Base-by-base conservation (phyloP, 2,888 invertebrate genomes). In the Dromius quadrimaculatus region DNA sequence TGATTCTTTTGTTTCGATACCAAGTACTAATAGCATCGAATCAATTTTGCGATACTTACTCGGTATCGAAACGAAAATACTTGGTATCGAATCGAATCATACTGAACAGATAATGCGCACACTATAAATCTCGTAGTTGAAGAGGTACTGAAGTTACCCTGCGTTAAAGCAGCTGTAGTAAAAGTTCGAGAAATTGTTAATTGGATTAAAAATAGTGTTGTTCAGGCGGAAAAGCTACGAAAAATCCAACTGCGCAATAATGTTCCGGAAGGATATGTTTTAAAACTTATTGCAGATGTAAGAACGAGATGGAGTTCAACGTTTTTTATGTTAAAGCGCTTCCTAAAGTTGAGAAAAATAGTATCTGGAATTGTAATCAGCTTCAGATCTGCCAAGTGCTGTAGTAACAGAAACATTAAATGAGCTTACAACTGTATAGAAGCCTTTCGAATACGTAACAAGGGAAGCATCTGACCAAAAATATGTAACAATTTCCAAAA, bases 281-380 rank as follows among this genome's bases (percentile, higher is more conserved):
- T 41, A 13, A 41, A 41, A 41, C 41, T 41, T 4, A 41, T 41
- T 41, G 2, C 4, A 41, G 41, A 41, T 41, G 41, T 41, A n/a
- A n/a, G n/a, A 41, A 41, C 41, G 4, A 3, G 41, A n/a, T 41
- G 41, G 41, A 41, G n/a, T 13, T 41, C 41, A 41, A 41, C 4
- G n/a, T 32, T 8, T 32, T 32, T 8, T 8, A 32, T 32, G 32
- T 8, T 32, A 8, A 8, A 32, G 8, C 5, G 41, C 3, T 41
- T 41, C 41, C 4, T 41, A 41, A 41, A 28, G 28, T 28, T 28
- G 8, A 8, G 4, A 28, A 3, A 3, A 28, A 3, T 28, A 5
- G 4, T 28, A 5, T 3, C 4, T 28, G 8, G 8, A 5, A 28
- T 28, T 28, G 3, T 28, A 5, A 8, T 28, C n/a, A n/a, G 28